Evolutionary conservation across 1,140 invertebrate genomes (phyloP).

Genomic region (Drosophila pachea): DNA sequence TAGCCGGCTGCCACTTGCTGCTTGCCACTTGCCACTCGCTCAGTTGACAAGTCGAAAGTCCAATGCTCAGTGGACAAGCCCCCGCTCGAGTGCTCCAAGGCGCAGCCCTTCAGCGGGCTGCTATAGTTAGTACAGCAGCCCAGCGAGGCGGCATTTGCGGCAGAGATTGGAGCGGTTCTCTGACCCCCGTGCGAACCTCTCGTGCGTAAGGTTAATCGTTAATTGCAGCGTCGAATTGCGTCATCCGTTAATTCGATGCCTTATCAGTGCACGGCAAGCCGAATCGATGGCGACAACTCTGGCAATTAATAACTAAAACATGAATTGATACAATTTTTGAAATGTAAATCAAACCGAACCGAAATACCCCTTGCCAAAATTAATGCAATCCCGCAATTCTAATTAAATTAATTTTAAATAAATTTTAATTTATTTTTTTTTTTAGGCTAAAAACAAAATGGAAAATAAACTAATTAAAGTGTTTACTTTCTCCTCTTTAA

Average conservation of each 20-base stretch:
- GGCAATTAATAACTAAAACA: conserved; percentile 59
- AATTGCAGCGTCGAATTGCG: conserved; percentile 64
- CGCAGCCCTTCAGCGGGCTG: background rate
- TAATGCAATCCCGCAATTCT: too few species aligned
- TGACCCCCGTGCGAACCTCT: conserved; percentile 48
- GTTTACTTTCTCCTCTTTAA: too few species aligned
- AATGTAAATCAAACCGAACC: conserved; percentile 15
- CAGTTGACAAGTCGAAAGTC: conserved; percentile 25
- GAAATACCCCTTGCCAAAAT: conserved; percentile 21
- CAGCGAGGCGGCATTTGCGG: conserved; percentile 27
- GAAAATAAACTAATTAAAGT: too few species aligned
- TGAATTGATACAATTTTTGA: conserved; percentile 47
- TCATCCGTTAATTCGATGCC: conserved; percentile 49
- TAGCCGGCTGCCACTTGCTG: background rate
- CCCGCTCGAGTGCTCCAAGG: conserved; percentile 3
- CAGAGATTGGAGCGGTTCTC: conserved; percentile 13
- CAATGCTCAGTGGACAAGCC: conserved; percentile 34
- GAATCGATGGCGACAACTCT: conserved; percentile 30
- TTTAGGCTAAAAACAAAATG: too few species aligned
- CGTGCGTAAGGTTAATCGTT: conserved; percentile 61
- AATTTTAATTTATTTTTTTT: too few species aligned
- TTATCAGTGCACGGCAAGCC: conserved; percentile 44
- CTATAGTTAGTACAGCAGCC: background rate
- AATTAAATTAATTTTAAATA: too few species aligned
- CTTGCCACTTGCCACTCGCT: background rate